Conservation (phyloP, 1,140 invertebrate genomes). For the Nasonia longicornis region DNA sequence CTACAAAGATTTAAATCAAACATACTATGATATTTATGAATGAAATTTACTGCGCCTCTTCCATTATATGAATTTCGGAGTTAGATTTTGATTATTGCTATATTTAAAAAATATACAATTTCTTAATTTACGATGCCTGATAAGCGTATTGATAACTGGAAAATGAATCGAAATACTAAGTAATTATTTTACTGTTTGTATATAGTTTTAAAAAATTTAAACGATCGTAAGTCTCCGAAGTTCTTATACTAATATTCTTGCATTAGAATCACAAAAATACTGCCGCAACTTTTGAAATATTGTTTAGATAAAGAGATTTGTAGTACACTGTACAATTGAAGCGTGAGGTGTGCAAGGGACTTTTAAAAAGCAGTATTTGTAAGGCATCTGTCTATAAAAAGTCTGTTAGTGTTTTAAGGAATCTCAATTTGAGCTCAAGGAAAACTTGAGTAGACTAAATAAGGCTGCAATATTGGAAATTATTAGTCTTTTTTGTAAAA, state of each 20-base stretch:
- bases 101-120: neutral
- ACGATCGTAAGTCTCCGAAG: neutral
- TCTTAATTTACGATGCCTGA: neutral
- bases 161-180: too few relatives aligned
- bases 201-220: neutral
- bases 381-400: conserved; percentile 22
- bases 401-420: conserved; percentile 43
- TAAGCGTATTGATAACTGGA: neutral
- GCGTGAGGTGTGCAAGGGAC: neutral
- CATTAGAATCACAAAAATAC: conserved; percentile 25
- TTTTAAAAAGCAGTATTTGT: conserved; percentile 41
- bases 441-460: conserved; percentile 31
- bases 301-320: conserved; percentile 13
- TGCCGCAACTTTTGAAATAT: conserved; percentile 24
- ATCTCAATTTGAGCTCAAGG: conserved; percentile 31
- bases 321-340: conserved; percentile 17
- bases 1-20: neutral
- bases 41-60: conserved; percentile 14
- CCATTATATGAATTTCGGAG: neutral
- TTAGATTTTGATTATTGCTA: neutral
- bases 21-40: neutral
- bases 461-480: conserved; percentile 42
- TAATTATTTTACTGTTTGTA: too few relatives aligned
- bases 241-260: neutral
- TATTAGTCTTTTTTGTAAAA: conserved; percentile 8